Evolutionary conservation across 2,797 vertebrate species (phyloP).

Genomic region (Pipistrellus nathusii): DNA sequence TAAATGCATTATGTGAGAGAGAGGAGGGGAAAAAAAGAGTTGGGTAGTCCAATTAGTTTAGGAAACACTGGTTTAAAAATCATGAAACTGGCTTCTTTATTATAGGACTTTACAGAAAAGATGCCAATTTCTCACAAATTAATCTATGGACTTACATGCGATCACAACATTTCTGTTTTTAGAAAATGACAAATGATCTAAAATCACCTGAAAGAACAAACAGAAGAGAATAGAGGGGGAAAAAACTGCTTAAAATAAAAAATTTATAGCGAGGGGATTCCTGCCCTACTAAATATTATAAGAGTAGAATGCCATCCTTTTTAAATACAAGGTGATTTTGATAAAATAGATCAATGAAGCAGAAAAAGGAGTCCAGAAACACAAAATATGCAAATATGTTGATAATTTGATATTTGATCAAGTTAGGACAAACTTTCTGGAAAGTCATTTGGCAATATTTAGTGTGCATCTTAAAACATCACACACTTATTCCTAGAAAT

Average conservation of each 20-base stretch:
- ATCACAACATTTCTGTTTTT: not conserved
- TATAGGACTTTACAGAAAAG: not conserved
- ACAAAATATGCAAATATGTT: not conserved
- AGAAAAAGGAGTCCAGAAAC: not conserved
- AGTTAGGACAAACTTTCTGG: not conserved
- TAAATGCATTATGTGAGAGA: not conserved
- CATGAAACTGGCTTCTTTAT: not conserved
- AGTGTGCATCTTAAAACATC: slow-evolving; percentile 1
- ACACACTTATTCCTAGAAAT: not conserved
- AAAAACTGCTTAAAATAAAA: not conserved
- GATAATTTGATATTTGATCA: not conserved
- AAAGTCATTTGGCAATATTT: not conserved
- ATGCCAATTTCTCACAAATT: not conserved
- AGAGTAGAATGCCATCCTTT: not conserved
- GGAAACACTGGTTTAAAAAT: slow-evolving; percentile 8
- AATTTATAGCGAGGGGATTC: not conserved
- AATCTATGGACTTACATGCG: not conserved
- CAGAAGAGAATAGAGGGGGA: not conserved
- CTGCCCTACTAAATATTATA: not conserved
- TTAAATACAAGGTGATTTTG: not conserved
- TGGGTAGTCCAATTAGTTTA: not conserved
- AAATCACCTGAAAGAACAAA: not conserved
- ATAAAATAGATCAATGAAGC: not conserved
- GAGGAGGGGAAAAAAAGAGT: not conserved
- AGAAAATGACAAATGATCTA: slow-evolving; percentile 22